phyloP scores from a whole-genome alignment of 2,797 vertebrate genomes.

The Erethizon dorsatum region DNA sequence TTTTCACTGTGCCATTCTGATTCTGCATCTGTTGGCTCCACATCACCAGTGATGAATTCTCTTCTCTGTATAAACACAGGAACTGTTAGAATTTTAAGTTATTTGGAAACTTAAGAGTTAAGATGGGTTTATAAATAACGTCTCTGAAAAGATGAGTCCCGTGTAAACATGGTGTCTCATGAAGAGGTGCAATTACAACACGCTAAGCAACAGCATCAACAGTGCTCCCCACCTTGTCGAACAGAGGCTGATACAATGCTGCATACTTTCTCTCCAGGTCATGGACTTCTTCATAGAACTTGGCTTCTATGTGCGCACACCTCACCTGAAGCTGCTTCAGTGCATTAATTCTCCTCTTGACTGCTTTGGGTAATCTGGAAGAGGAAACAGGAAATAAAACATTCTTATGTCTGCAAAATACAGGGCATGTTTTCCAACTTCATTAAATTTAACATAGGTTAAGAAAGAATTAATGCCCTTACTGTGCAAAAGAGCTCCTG shows the following conservation, averaged over 20 bases:
- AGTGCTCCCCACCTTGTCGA: conserved; percentile 94
- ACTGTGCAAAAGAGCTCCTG: background rate
- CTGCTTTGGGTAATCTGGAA: conserved; percentile 94
- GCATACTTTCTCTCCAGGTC: conserved; percentile 98
- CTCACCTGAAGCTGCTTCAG: conserved; percentile 98
- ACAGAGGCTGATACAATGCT: conserved; percentile 96
- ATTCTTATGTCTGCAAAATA: too few relatives aligned
- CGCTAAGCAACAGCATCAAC: background rate
- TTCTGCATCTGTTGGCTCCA: conserved; percentile 97
- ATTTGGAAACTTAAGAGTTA: background rate
- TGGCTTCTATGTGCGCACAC: conserved; percentile 97
- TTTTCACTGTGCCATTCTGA: conserved; percentile 97
- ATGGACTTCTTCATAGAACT: conserved; percentile 99
- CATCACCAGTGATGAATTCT: conserved; percentile 94
- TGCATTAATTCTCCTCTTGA: conserved; percentile 97
- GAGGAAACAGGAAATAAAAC: background rate
- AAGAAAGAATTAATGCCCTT: background rate
- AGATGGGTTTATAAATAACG: background rate
- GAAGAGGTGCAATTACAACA: background rate
- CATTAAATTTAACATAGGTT: background rate
- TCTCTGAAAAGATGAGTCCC: background rate
- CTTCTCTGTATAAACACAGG: conserved; percentile 91
- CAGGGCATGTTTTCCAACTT: background rate
- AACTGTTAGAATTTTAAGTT: background rate
- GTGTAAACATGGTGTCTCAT: background rate